These are phyloP conservation scores for Coleophora flavipennella DNA, from an alignment of 2,888 invertebrate species.

Conservation along the genomic window DNA sequence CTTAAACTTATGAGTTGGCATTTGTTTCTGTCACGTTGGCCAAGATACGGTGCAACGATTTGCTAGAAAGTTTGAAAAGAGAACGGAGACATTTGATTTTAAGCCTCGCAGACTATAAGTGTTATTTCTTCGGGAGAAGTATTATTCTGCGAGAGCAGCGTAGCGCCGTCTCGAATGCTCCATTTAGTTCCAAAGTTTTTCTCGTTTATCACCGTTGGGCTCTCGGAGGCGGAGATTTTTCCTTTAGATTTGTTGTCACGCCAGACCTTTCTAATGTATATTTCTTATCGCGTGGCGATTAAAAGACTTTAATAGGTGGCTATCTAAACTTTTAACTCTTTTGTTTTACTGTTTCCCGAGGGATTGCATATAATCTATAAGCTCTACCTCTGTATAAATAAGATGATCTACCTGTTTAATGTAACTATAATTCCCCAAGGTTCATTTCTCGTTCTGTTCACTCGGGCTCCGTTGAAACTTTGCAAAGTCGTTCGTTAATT, in stretches of 20 bases:
- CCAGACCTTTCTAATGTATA: conserved; percentile 73
- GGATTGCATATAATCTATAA: too few relatives aligned
- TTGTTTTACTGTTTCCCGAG: too few relatives aligned
- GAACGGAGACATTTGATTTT: conserved; percentile 69
- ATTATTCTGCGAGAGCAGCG: conserved; percentile 69
- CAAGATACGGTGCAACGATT: conserved; percentile 42
- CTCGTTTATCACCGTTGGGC: conserved; percentile 73
- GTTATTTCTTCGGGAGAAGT: conserved; percentile 70
- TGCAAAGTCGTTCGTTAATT: conserved; percentile 37
- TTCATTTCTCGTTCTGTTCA: not conserved
- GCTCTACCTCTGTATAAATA: too few relatives aligned
- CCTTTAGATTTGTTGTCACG: conserved; percentile 74
- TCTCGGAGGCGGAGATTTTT: conserved; percentile 71
- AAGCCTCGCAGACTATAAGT: conserved; percentile 72
- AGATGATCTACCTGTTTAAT: too few relatives aligned
- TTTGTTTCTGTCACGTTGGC: conserved; percentile 46
- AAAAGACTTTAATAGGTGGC: conserved; percentile 25
- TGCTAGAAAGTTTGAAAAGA: conserved; percentile 46
- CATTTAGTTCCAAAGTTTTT: conserved; percentile 74
- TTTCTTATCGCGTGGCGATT: conserved; percentile 66
- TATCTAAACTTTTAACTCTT: too few relatives aligned
- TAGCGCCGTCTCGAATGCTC: conserved; percentile 70
- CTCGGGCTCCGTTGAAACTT: conserved; percentile 19
- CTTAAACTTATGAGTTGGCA: conserved; percentile 32
- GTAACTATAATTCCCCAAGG: too few relatives aligned